Evolutionary conservation across 2,797 vertebrate species (phyloP).

Genomic region (Cryptoprocta ferox): DNA sequence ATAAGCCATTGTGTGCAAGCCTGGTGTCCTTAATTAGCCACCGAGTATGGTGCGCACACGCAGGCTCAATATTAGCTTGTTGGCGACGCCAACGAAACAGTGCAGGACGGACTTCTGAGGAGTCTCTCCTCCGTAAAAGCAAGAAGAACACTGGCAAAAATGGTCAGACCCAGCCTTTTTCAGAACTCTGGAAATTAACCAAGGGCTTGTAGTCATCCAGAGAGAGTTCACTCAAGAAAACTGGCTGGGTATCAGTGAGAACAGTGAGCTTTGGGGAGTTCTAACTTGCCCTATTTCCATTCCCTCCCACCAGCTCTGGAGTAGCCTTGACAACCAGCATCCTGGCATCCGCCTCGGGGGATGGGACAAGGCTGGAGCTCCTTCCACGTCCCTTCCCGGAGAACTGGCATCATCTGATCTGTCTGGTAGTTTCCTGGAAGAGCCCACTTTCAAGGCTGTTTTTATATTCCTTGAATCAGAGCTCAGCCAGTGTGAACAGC

Average conservation of each 20-base stretch:
- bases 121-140: not conserved
- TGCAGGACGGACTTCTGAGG: not conserved
- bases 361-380: not conserved
- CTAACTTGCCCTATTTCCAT: not conserved
- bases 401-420: not conserved
- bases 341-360: not conserved
- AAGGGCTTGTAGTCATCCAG: not conserved
- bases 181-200: not conserved
- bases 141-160: not conserved
- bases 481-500: not conserved
- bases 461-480: not conserved
- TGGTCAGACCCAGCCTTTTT: not conserved
- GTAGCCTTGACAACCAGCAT: not conserved
- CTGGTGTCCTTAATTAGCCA: not conserved
- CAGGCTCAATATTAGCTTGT: not conserved
- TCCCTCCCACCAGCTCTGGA: not conserved
- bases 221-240: not conserved
- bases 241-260: not conserved
- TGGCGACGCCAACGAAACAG: not conserved
- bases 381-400: not conserved
- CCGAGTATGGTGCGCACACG: fast-evolving
- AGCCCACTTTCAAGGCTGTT: not conserved
- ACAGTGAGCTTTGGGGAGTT: not conserved
- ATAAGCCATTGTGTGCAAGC: not conserved
- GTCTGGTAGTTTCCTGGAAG: not conserved